Conservation (phyloP, 2,113 vertebrate species). For the Pogona vitticeps region DNA sequence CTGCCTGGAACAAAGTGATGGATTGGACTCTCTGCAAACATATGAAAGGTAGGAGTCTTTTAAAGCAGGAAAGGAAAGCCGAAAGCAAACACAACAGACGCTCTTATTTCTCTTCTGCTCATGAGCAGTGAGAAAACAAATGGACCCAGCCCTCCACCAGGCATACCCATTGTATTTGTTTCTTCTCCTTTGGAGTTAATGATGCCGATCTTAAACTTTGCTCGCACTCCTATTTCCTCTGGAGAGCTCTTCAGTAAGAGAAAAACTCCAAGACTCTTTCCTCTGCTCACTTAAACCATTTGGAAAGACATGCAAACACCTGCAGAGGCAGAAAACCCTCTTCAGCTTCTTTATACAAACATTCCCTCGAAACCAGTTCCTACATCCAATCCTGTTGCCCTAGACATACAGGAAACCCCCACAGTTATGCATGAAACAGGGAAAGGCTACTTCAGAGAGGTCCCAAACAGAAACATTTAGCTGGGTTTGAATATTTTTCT, state of each 20-base stretch:
- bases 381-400: too few relatives aligned
- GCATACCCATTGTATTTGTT: constrained; percentile 92
- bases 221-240: constrained; percentile 93
- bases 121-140: constrained; percentile 2
- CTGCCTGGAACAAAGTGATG: constrained; percentile 93
- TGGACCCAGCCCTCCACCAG: constrained; percentile 6
- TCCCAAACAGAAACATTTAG: neutral
- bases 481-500: neutral
- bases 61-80: neutral
- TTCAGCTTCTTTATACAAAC: neutral
- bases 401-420: too few relatives aligned
- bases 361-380: neutral
- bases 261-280: constrained; percentile 93
- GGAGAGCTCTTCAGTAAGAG: constrained; percentile 92
- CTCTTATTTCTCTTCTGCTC: neutral
- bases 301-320: constrained; percentile 93
- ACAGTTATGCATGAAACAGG: too few relatives aligned
- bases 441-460: neutral
- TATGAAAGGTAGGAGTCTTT: neutral
- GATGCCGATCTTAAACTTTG: constrained; percentile 96
- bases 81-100: constrained; percentile 12
- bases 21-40: constrained; percentile 86
- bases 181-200: constrained; percentile 92
- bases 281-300: constrained; percentile 93
- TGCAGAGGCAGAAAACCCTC: constrained; percentile 56